phyloP scores from a whole-genome alignment of 2,797 vertebrate genomes.

The Microctenopoma lineatum region DNA sequence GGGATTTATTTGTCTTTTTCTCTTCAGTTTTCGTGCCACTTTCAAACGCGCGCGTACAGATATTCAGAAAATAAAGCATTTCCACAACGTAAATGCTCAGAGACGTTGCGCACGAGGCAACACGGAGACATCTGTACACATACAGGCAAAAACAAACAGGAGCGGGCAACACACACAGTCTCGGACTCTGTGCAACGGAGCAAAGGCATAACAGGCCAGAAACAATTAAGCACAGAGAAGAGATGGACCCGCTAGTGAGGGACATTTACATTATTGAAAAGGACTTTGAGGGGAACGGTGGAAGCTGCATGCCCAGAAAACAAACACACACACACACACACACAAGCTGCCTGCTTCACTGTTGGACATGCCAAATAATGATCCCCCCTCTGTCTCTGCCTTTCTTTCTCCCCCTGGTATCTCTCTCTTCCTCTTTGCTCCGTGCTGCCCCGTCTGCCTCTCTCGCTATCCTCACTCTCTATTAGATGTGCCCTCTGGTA shows the following conservation, averaged over 20 bases:
- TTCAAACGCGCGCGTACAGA: not conserved
- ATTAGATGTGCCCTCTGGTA: conserved; percentile 41
- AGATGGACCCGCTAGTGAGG: conserved; percentile 64
- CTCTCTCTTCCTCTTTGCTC: conserved; percentile 6
- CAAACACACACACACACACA: conserved; percentile 9
- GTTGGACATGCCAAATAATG: conserved; percentile 68
- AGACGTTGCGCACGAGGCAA: not conserved
- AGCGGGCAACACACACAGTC: conserved; percentile 33
- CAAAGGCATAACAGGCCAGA: conserved; percentile 68
- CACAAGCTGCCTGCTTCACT: conserved; percentile 46
- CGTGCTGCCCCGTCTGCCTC: not conserved
- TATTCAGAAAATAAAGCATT: not conserved
- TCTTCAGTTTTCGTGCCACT: not conserved
- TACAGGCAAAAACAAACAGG: conserved; percentile 38
- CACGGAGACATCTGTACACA: not conserved
- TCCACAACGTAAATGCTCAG: not conserved
- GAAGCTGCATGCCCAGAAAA: conserved; percentile 63
- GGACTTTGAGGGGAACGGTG: conserved; percentile 60
- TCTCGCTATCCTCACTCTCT: conserved; percentile 4
- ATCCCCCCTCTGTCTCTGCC: conserved; percentile 41
- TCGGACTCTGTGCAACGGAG: conserved; percentile 23
- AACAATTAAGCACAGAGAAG: conserved; percentile 67
- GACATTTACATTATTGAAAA: conserved; percentile 75
- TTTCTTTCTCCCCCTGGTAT: conserved; percentile 10
- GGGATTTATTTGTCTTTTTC: conserved; percentile 24